Evolutionary conservation across 1,140 invertebrate species (phyloP).

Genomic region (Cotesia vestalis): DNA sequence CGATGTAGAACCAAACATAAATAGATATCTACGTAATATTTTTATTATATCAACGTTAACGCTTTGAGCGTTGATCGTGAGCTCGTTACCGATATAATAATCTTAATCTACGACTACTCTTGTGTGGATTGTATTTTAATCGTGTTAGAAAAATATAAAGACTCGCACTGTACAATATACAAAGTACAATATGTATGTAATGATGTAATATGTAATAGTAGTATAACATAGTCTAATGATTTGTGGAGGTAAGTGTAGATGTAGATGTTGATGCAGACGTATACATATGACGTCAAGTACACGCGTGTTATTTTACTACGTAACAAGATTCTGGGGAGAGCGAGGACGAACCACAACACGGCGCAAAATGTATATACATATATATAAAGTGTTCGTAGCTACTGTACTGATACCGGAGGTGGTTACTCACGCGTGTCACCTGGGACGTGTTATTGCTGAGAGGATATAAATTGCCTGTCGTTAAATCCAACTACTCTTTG

Average conservation of each 20-base stretch:
- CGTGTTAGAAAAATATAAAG: slow-evolving; percentile 5
- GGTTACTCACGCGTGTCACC: slow-evolving; percentile 31
- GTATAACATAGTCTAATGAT: too few species aligned
- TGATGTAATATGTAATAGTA: too few species aligned
- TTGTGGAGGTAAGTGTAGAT: not conserved
- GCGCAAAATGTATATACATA: not conserved
- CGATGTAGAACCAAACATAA: too few species aligned
- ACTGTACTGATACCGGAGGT: not conserved
- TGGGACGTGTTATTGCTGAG: slow-evolving; percentile 17
- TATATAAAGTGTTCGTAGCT: not conserved
- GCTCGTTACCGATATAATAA: slow-evolving; percentile 14
- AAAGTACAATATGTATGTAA: not conserved
- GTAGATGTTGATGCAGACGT: not conserved
- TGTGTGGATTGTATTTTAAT: not conserved
- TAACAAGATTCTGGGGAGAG: slow-evolving; percentile 8
- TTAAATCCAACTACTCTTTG: slow-evolving; percentile 18
- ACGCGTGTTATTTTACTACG: slow-evolving; percentile 12
- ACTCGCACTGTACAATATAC: not conserved
- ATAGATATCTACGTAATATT: too few species aligned
- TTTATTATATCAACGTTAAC: too few species aligned
- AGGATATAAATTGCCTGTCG: slow-evolving; percentile 37
- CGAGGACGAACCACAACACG: not conserved
- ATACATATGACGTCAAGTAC: not conserved
- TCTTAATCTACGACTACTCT: slow-evolving; percentile 1
- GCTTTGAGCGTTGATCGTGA: not conserved